These are phyloP conservation scores for Seriola aureovittata DNA, from an alignment of 2,113 vertebrate genomes.

Conservation along the genomic window DNA sequence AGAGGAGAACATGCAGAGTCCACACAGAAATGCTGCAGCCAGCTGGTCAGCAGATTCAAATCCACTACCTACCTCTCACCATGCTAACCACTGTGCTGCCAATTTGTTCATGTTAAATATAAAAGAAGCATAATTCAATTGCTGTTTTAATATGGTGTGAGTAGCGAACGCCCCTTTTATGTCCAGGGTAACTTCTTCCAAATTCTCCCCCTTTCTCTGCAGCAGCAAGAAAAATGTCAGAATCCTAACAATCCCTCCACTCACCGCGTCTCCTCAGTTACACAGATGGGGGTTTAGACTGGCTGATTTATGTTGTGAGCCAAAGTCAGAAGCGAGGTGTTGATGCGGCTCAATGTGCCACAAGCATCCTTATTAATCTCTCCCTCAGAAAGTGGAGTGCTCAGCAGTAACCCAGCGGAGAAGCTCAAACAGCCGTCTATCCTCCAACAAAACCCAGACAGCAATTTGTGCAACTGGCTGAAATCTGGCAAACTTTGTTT, in stretches of 20 bases:
- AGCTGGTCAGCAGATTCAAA: background rate
- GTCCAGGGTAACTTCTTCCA: conserved; percentile 57
- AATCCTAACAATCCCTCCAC: conserved; percentile 50
- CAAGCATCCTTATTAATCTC: conserved; percentile 72
- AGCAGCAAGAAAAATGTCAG: conserved; percentile 37
- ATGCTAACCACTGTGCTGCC: background rate
- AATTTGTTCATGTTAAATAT: conserved; percentile 1
- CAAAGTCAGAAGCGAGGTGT: conserved; percentile 62
- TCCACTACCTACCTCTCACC: background rate
- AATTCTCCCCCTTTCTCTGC: conserved; percentile 27
- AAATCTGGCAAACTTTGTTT: conserved; percentile 59
- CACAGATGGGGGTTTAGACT: conserved; percentile 62
- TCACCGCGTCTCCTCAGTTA: conserved; percentile 58
- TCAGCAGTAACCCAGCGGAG: conserved; percentile 75
- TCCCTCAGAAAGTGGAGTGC: conserved; percentile 69
- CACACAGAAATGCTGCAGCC: background rate
- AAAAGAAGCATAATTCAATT: conserved; percentile 1
- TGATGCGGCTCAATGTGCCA: conserved; percentile 57
- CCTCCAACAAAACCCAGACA: conserved; percentile 62
- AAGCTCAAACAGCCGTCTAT: conserved; percentile 75
- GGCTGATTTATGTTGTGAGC: conserved; percentile 68
- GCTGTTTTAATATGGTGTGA: conserved; percentile 49
- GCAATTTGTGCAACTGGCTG: conserved; percentile 67
- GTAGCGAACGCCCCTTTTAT: conserved; percentile 27
- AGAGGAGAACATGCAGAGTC: background rate